Percentiles rank a stretch among this genome's conserved stretches.
These are phyloP conservation scores for Saccostrea glomerata DNA, from an alignment of 1,140 invertebrate genomes.

Conservation along the genomic window DNA sequence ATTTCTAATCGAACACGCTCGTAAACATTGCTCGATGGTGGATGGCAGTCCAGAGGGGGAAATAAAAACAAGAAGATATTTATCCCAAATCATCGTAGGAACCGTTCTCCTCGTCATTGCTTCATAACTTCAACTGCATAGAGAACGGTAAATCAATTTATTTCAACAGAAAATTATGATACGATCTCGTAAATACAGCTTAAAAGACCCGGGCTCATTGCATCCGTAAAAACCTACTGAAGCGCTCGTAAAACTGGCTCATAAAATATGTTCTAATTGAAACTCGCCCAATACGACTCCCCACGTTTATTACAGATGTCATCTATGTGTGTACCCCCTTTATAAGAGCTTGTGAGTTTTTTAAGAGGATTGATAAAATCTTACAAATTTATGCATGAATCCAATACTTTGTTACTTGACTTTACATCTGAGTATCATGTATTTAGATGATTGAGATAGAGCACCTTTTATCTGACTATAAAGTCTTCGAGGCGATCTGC, in stretches of 20 bases:
- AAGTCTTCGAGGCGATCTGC: not conserved
- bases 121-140: conserved; percentile 13
- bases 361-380: conserved; percentile 13
- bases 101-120: not conserved
- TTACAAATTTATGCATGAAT: conserved; percentile 24
- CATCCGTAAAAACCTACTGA: conserved; percentile 25
- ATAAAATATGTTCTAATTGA: conserved; percentile 39
- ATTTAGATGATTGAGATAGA: not conserved
- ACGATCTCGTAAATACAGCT: conserved; percentile 24
- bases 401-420: not conserved
- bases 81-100: not conserved
- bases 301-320: conserved; percentile 2
- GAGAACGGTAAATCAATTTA: conserved; percentile 30
- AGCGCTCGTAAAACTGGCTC: conserved; percentile 8
- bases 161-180: conserved; percentile 37
- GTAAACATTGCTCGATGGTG: conserved; percentile 6
- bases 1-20: conserved; percentile 30
- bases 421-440: not conserved
- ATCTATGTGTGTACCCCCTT: conserved; percentile 22
- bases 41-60: not conserved
- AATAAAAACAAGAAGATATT: conserved; percentile 2
- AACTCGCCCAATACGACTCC: conserved; percentile 10
- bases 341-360: not conserved
- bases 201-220: conserved; percentile 24
- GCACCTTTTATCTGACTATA: conserved; percentile 13